Percentiles rank a stretch among this genome's conserved stretches.
These are phyloP conservation scores for Excalfactoria chinensis DNA, from an alignment of 2,113 vertebrate species.

Conservation along the genomic window DNA sequence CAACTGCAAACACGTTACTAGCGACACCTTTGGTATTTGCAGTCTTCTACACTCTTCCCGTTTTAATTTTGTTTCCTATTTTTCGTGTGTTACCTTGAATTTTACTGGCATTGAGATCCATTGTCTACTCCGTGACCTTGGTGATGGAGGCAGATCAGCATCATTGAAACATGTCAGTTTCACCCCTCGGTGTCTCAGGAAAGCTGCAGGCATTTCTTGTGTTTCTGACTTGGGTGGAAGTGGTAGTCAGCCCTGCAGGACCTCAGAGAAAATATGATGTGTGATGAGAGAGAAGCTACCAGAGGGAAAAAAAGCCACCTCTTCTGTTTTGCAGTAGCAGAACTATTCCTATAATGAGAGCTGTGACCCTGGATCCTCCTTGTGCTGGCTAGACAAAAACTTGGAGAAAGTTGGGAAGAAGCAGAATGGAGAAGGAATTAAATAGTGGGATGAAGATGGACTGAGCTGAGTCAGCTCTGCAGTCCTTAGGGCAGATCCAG, in stretches of 20 bases:
- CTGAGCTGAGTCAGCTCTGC: background rate
- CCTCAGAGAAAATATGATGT: background rate
- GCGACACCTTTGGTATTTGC: background rate
- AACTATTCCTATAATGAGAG: background rate
- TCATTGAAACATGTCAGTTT: background rate
- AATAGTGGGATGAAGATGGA: background rate
- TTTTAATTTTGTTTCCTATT: background rate
- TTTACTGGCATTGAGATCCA: background rate
- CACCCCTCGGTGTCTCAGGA: background rate
- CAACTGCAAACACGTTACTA: background rate
- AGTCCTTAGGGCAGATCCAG: background rate
- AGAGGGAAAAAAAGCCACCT: background rate
- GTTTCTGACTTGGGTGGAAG: background rate
- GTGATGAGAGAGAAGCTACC: background rate
- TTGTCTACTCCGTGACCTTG: background rate
- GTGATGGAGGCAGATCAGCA: background rate
- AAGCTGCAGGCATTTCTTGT: background rate
- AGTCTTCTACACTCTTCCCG: background rate
- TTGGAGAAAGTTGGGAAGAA: background rate
- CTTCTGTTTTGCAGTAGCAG: background rate
- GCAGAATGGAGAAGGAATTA: background rate
- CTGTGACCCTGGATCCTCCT: background rate
- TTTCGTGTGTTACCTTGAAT: background rate
- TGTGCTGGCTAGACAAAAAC: background rate
- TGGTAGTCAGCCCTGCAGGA: background rate